phyloP scores from a whole-genome alignment of 2,797 vertebrate species.

The Pangasius mekongensis region DNA sequence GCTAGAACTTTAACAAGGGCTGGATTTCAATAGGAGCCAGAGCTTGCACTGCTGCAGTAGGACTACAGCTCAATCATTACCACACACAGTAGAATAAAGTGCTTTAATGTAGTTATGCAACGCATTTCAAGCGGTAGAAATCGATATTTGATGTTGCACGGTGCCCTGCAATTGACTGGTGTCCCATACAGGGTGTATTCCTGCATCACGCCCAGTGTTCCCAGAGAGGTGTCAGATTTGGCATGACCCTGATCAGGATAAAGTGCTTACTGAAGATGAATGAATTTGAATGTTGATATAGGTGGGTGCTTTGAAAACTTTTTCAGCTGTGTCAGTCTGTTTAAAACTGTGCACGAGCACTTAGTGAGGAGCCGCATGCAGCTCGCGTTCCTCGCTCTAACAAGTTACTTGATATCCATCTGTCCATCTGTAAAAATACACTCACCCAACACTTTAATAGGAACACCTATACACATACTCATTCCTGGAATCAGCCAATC shows the following conservation, averaged over 20 bases:
- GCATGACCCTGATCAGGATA: neutral
- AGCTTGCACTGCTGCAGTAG: neutral
- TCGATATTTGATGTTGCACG: neutral
- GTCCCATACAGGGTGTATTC: neutral
- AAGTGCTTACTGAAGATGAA: neutral
- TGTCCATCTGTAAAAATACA: neutral
- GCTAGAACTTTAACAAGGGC: neutral
- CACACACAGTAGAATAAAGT: slow-evolving; percentile 1
- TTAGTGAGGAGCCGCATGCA: neutral
- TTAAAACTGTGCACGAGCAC: neutral
- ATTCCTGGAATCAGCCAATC: neutral
- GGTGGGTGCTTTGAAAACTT: neutral
- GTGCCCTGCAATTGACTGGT: slow-evolving; percentile 4
- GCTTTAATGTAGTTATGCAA: slow-evolving; percentile 13
- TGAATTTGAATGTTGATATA: neutral
- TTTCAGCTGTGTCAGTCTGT: neutral
- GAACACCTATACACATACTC: neutral
- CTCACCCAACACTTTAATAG: neutral
- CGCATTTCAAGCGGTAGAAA: slow-evolving; percentile 16
- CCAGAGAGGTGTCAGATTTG: neutral
- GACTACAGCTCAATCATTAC: neutral
- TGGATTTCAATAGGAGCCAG: neutral
- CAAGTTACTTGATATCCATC: slow-evolving; percentile 6
- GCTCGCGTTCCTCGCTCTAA: neutral
- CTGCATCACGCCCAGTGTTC: neutral